phyloP scores from a whole-genome alignment of 2,888 invertebrate genomes.

The Gandaritis pyraliata region DNA sequence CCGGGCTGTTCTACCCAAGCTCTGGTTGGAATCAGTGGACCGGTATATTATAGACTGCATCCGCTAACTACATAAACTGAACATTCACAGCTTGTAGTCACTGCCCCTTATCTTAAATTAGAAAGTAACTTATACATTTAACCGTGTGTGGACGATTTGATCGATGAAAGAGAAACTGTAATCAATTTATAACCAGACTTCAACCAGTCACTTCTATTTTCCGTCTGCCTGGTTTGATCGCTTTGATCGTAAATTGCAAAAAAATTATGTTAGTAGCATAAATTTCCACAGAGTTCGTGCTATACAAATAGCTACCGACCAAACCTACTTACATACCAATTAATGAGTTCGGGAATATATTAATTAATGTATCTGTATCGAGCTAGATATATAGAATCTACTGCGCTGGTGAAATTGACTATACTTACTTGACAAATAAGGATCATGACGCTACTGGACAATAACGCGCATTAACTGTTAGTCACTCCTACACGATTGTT shows the following conservation, averaged over 20 bases:
- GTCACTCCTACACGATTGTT: constrained; percentile 42
- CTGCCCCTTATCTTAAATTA: constrained; percentile 61
- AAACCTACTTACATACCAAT: too few species aligned
- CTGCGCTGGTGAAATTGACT: constrained; percentile 24
- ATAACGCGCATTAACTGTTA: constrained; percentile 33
- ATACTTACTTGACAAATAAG: constrained; percentile 29
- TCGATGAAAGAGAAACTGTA: constrained; percentile 54
- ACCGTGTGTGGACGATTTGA: constrained; percentile 61
- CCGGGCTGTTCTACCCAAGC: constrained; percentile 21
- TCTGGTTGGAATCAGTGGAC: constrained; percentile 42
- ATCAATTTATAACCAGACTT: constrained; percentile 42
- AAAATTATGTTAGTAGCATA: constrained; percentile 1
- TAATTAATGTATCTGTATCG: neutral
- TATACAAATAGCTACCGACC: neutral
- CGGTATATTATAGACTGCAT: constrained; percentile 51
- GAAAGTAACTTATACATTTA: constrained; percentile 63
- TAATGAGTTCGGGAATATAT: too few species aligned
- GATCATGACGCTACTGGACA: constrained; percentile 24
- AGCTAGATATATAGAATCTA: neutral
- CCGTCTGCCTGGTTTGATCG: constrained; percentile 14
- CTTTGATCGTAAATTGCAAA: constrained; percentile 1
- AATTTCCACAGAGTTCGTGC: constrained; percentile 1
- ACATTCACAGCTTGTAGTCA: constrained; percentile 54
- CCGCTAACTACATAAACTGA: constrained; percentile 48
- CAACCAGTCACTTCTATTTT: constrained; percentile 27